A percentile compares a stretch with the other conserved stretches of the same genome.
phyloP scores from a whole-genome alignment of 2,888 invertebrate species.

The Lypha dubia region DNA sequence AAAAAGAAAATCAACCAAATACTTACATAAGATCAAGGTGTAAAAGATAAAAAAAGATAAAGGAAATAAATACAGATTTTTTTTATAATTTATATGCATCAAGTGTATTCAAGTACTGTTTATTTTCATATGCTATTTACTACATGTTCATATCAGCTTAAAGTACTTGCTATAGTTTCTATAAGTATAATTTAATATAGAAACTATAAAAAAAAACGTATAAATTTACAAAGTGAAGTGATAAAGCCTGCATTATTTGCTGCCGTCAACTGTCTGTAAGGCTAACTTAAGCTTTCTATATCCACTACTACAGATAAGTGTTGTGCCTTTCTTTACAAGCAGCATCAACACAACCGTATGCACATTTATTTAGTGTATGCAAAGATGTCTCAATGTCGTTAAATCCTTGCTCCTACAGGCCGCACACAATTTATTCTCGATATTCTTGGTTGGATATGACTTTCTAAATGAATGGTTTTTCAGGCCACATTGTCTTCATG shows the following conservation, averaged over 20 bases:
- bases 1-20: not conserved
- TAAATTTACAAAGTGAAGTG: slow-evolving; percentile 34
- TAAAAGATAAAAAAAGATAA: not conserved
- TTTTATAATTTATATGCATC: slow-evolving; percentile 62
- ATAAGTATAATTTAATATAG: slow-evolving; percentile 17
- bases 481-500: not conserved
- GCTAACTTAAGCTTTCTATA: not conserved
- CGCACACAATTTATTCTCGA: not conserved
- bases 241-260: slow-evolving; percentile 49
- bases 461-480: not conserved
- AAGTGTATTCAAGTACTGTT: slow-evolving; percentile 44
- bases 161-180: slow-evolving; percentile 6
- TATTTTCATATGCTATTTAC: not conserved
- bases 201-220: slow-evolving; percentile 4
- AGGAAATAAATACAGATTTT: not conserved
- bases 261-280: slow-evolving; percentile 12
- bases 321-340: slow-evolving; percentile 10
- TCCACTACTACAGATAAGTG: not conserved
- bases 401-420: slow-evolving; percentile 3
- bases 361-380: slow-evolving; percentile 61
- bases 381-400: slow-evolving; percentile 43
- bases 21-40: not conserved
- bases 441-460: not conserved
- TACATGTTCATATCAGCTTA: not conserved
- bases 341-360: not conserved